Evolutionary conservation across 2,113 vertebrate genomes (phyloP), one percentile per base, ranked within the genome.

Genomic region (Ptychochromis oligacanthus): DNA sequence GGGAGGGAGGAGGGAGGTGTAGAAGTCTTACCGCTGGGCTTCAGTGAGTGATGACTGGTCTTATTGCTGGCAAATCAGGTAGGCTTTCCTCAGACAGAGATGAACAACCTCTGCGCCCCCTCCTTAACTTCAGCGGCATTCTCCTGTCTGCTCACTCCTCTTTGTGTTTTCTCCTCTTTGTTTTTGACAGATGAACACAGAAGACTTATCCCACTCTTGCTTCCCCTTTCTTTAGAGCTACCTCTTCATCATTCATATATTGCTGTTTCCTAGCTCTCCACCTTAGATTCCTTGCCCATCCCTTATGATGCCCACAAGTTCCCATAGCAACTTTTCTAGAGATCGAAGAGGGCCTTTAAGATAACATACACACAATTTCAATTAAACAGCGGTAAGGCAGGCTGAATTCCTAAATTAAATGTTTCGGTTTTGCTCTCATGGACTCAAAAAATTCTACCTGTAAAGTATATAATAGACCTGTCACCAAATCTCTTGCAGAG

Each of bases 321-420:
- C 90, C 91, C 88, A 90, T 87, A 84, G 91, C 91, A 93, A 91
- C 94, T 92, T 93, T 92, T 64, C 36, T 14, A 61, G 58, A 75
- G 83, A 86, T 76, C 14, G 57, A 90, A 82, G 31, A 65, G 24
- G 43, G 40, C 49, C 84, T 70, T 55, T 76, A 56, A 72, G n/a
- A 57, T 15, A 49, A 79, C 31, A 58, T 6, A 1, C 76, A 72
- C 72, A 75, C 57, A 80, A 20, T 52, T 52, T 52, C 43, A 72
- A 31, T 54, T 85, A 80, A 70, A 61, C 17, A 49, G 4, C 4
- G 4, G 3, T 59, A 75, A 36, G 6, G 12, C 17, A 17, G 43
- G 46, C 22, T 14, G 77, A 87, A 72, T 64, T 61, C 31, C 36
- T 38, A n/a, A 60, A 57, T 20, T 17, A 79, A 38, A 78, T 57